A percentile compares a stretch with the other conserved stretches of the same genome.
These are phyloP conservation scores for Trachops cirrhosus DNA, from an alignment of 2,797 vertebrate genomes.

Conservation along the genomic window DNA sequence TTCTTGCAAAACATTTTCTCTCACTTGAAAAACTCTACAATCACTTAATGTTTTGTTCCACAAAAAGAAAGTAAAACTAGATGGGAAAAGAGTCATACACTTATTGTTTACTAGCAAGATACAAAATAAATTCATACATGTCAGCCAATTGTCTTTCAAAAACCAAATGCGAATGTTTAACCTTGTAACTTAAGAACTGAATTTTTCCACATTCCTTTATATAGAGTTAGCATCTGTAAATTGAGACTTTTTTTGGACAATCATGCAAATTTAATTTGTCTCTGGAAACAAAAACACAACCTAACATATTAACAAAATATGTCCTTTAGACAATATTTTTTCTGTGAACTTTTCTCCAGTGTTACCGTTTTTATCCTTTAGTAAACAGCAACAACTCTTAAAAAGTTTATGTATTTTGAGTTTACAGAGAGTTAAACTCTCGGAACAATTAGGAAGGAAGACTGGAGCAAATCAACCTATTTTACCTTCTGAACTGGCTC, in stretches of 20 bases:
- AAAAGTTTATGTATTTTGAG: conserved; percentile 20
- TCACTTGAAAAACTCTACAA: conserved; percentile 50
- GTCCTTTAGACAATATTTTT: conserved; percentile 63
- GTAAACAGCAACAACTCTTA: conserved; percentile 46
- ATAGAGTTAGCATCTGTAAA: conserved; percentile 73
- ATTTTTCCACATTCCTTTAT: conserved; percentile 73
- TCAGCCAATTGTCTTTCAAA: conserved; percentile 50
- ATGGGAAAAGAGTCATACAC: neutral
- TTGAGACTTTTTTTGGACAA: conserved; percentile 71
- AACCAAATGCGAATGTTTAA: conserved; percentile 65
- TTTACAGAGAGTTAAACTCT: conserved; percentile 27
- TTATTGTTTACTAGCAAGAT: conserved; percentile 47
- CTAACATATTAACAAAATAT: conserved; percentile 76
- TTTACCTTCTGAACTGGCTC: conserved; percentile 41
- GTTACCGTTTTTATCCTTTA: conserved; percentile 61
- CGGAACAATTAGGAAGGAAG: neutral
- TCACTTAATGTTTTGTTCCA: conserved; percentile 51
- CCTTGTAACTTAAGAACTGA: conserved; percentile 66
- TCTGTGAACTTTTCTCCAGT: conserved; percentile 59
- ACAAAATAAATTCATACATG: conserved; percentile 63
- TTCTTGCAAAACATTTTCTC: conserved; percentile 53
- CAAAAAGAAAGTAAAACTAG: conserved; percentile 69
- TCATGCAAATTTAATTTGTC: conserved; percentile 77
- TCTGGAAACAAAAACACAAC: conserved; percentile 75
- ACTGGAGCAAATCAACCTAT: neutral